Evolutionary conservation across 2,797 vertebrate species (phyloP), one percentile per base, ranked within the genome.

Genomic region (Phalanger gymnotis): DNA sequence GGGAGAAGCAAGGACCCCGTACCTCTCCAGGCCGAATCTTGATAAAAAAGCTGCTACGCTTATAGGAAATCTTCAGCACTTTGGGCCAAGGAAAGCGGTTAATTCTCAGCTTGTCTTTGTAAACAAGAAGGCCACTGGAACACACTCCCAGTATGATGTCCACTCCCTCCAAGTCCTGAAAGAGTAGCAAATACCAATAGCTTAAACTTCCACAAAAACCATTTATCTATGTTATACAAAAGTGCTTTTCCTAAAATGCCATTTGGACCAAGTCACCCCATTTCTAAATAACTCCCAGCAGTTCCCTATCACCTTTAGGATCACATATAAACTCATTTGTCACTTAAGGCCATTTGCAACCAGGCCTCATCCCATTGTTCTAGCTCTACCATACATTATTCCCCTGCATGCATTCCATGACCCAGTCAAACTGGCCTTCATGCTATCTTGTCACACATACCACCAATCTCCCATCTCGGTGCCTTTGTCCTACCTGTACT

Each of bases 1-100:
- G 27, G 90, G 94, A 96, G 47, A 94, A 92, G 81, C 22, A 91
- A 0, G 40, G 92, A 92, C 92, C 87, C 56, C 51, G 0, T 98
- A 99, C 99, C 99, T 99, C 99, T 87, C 99, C 99, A 3, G 99
- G 99, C 0, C 99, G 99, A 94, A 99, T 99, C 98, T 99, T 99
- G 96, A 99, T 99, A 81, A 99, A 99, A 98, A 99, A 99, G 98
- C 99, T 99, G 99, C 99, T 99, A 96, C 99, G 99, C 98, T 99
- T 99, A 98, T 99, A 99, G 53, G 99, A 99, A 98, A 99, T 99
- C 98, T 99, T 99, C 89, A 99, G 99, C 90, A 99, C 99, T 98
- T 99, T 99, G 94, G 99, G 99, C 99, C 99, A 99, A 4, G 99
- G 99, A 98, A 99, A 99, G 92, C 99, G 99, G 97, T 99, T 99